phyloP scores from a whole-genome alignment of 2,797 vertebrate genomes.

The Gallirallus australis region DNA sequence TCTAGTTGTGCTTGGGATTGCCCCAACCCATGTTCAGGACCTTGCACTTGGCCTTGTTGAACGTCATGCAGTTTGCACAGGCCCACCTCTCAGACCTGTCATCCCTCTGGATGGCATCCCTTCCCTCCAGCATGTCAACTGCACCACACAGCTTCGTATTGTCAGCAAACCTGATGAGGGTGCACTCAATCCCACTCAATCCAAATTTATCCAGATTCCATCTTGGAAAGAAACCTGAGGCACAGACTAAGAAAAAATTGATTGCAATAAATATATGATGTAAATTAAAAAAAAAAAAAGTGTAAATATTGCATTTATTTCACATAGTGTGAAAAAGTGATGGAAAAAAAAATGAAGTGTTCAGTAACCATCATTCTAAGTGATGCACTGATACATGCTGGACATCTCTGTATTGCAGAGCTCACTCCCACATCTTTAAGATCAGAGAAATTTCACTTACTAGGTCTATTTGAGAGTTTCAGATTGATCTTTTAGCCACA shows the following conservation, averaged over 20 bases:
- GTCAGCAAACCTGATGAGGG: no score
- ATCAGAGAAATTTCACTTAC: neutral
- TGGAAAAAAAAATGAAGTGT: neutral
- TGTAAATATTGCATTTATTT: neutral
- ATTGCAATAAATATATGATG: accelerated
- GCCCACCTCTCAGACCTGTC: no score
- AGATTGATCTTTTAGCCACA: neutral
- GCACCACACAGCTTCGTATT: no score
- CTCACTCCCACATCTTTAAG: neutral
- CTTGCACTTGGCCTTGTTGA: no score
- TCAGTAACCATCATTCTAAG: neutral
- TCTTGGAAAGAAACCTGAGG: neutral
- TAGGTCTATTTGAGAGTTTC: neutral
- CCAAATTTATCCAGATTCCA: neutral
- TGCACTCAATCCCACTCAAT: no score
- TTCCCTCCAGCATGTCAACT: no score
- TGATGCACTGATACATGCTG: neutral
- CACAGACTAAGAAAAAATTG: neutral
- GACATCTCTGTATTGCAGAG: neutral
- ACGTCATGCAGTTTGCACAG: no score
- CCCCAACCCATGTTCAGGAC: no score
- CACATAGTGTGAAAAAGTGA: neutral
- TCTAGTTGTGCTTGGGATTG: no score
- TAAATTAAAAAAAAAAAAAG: neutral
- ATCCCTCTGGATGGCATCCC: no score